Percentiles rank a stretch among this genome's conserved stretches.
phyloP scores from a whole-genome alignment of 2,888 invertebrate genomes.

The Xestobium rufovillosum region DNA sequence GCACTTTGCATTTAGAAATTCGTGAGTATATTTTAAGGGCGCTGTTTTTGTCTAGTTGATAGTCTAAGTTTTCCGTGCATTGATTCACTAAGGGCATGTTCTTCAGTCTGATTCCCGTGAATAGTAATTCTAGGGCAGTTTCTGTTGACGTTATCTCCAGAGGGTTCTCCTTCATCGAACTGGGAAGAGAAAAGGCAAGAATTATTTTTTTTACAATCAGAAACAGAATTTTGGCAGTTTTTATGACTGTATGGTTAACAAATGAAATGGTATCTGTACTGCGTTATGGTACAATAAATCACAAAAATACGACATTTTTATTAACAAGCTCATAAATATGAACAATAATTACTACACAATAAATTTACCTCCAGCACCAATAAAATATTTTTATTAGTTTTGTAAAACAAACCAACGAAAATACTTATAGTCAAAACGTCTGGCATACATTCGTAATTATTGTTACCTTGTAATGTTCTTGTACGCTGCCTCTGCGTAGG shows the following conservation, averaged over 20 bases:
- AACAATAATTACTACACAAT: neutral
- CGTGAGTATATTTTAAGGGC: constrained; percentile 59
- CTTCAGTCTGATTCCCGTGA: constrained; percentile 67
- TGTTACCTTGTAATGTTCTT: constrained; percentile 34
- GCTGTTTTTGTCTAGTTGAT: constrained; percentile 54
- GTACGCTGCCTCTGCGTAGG: constrained; percentile 32
- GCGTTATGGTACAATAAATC: no score
- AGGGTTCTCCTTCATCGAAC: constrained; percentile 37
- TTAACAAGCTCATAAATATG: no score
- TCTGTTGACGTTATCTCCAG: constrained; percentile 34
- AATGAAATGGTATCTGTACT: no score
- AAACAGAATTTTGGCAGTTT: no score
- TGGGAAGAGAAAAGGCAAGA: constrained; percentile 28
- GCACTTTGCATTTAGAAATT: constrained; percentile 38
- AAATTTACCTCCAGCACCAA: neutral
- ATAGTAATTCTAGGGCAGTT: constrained; percentile 62
- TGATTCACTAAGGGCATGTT: constrained; percentile 61
- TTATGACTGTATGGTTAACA: no score
- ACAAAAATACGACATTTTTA: no score
- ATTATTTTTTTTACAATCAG: constrained; percentile 1
- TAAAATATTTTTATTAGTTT: no score
- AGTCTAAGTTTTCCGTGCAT: constrained; percentile 60
- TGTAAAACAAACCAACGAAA: no score
- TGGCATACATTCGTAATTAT: no score
- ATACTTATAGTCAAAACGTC: no score